phyloP scores from a whole-genome alignment of 2,888 invertebrate genomes.

The Pristionchus mayeri region DNA sequence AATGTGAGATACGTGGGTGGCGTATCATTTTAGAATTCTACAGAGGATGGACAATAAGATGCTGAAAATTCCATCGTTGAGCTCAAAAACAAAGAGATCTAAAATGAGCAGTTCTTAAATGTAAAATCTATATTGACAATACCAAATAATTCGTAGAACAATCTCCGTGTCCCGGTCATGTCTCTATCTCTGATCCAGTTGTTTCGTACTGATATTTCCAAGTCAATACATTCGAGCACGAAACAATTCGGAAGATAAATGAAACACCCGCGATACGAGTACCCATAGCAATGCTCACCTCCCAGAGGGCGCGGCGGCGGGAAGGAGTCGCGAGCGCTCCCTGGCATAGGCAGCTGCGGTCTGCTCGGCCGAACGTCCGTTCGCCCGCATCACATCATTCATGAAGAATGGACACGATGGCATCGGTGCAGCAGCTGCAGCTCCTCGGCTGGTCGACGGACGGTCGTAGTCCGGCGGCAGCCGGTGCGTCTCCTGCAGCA shows the following conservation, averaged over 20 bases:
- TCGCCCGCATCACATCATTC: not conserved
- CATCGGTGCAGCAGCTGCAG: not conserved
- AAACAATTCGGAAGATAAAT: constrained; percentile 1
- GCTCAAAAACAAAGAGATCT: too few species aligned
- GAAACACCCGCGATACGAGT: too few species aligned
- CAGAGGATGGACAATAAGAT: too few species aligned
- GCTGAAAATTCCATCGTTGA: too few species aligned
- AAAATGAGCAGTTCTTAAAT: too few species aligned
- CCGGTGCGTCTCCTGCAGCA: not conserved
- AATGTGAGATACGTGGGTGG: too few species aligned
- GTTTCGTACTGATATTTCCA: not conserved
- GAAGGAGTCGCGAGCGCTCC: not conserved
- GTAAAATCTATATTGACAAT: not conserved
- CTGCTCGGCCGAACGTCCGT: not conserved
- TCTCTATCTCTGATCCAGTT: not conserved
- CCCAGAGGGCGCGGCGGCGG: not conserved
- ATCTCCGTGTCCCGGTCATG: constrained; percentile 7
- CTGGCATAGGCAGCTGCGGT: not conserved
- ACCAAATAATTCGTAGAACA: not conserved
- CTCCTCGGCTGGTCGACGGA: not conserved
- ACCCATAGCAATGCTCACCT: constrained; percentile 13
- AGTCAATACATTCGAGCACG: constrained; percentile 2
- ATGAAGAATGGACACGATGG: not conserved
- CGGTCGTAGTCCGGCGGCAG: not conserved
- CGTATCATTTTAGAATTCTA: too few species aligned